Evolutionary conservation across 1,140 invertebrate genomes (phyloP).

Genomic region (Formica exsecta): DNA sequence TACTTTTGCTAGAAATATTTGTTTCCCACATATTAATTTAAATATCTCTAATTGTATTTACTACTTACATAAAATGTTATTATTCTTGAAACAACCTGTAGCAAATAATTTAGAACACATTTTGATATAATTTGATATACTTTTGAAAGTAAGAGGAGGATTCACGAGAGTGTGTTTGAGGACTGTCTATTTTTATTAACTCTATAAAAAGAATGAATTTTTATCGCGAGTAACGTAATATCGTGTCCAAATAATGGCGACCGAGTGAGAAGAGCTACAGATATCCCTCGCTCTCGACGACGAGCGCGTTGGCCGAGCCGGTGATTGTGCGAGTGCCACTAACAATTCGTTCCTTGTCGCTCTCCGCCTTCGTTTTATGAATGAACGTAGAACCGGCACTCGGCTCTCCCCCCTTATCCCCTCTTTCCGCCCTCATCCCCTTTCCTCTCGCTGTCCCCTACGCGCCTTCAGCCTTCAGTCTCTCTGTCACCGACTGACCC

Average conservation of each 20-base stretch:
- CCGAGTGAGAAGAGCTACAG: conserved; percentile 9
- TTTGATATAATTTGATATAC: no score
- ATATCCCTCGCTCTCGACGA: conserved; percentile 41
- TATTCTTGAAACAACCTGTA: no score
- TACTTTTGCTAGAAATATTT: no score
- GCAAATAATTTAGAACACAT: no score
- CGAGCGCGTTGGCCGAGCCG: conserved; percentile 66
- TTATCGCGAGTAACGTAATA: conserved; percentile 1
- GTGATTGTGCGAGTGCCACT: conserved; percentile 73
- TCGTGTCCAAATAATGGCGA: conserved; percentile 1
- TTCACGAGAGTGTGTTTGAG: no score
- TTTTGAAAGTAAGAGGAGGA: no score
- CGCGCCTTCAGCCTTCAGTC: conserved; percentile 41
- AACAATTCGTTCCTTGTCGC: conserved; percentile 74
- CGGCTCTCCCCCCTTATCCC: conserved; percentile 9
- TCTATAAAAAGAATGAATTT: neutral
- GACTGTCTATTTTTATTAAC: neutral
- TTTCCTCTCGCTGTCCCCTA: conserved; percentile 30
- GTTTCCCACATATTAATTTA: no score
- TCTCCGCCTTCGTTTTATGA: conserved; percentile 77
- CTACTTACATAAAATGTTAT: no score
- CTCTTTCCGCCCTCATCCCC: neutral
- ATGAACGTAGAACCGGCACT: conserved; percentile 78
- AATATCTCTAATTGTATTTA: no score
- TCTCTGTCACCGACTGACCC: conserved; percentile 43